Evolutionary conservation across 1,140 invertebrate species (phyloP).

Genomic region (Pseudachorutes palmiensis): DNA sequence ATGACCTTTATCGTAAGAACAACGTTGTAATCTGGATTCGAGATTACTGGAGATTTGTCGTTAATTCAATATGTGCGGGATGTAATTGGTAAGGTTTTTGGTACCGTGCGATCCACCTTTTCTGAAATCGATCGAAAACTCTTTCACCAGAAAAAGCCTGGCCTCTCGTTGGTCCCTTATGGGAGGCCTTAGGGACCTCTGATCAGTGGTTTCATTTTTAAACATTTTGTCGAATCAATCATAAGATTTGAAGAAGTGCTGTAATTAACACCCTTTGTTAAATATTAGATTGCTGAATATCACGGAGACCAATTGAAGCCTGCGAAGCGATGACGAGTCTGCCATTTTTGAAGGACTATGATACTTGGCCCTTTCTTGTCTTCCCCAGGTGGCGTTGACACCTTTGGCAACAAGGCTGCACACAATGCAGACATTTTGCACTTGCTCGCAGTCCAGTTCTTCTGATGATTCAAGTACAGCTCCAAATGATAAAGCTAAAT

Average conservation of each 20-base stretch:
- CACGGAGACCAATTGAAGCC: not conserved
- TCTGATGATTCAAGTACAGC: slow-evolving; percentile 37
- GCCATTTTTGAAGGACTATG: slow-evolving; percentile 34
- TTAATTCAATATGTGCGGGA: too few species aligned
- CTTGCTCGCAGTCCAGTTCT: slow-evolving; percentile 36
- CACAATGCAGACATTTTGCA: slow-evolving; percentile 35
- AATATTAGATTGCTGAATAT: not conserved
- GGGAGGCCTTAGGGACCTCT: too few species aligned
- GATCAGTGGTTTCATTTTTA: slow-evolving; percentile 51
- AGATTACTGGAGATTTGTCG: too few species aligned
- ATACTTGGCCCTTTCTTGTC: slow-evolving; percentile 31
- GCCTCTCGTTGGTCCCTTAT: too few species aligned
- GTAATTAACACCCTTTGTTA: not conserved
- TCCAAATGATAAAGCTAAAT: too few species aligned
- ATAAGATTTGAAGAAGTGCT: not conserved
- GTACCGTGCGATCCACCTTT: too few species aligned
- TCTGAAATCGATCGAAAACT: too few species aligned
- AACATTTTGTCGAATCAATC: not conserved
- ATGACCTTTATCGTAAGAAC: too few species aligned
- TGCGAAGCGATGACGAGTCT: not conserved
- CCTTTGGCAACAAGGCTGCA: slow-evolving; percentile 36
- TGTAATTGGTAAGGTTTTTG: too few species aligned
- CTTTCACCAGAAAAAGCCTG: too few species aligned
- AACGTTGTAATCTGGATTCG: too few species aligned
- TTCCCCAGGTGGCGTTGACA: slow-evolving; percentile 35